Evolutionary conservation across 2,888 invertebrate species (phyloP).

Genomic region (Scaptomyza tumidula): DNA sequence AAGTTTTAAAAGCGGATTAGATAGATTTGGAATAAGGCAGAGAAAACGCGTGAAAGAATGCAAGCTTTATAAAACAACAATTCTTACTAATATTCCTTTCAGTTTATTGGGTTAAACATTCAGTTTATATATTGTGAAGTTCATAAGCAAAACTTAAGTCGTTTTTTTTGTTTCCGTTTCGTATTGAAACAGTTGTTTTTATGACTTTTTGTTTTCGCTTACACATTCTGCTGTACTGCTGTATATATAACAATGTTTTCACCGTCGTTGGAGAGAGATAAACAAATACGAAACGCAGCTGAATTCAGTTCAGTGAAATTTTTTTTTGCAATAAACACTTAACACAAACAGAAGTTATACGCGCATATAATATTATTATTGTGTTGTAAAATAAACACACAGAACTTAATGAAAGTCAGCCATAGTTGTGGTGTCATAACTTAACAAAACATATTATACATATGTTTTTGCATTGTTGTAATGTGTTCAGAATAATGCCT

Average conservation of each 20-base stretch:
- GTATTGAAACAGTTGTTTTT: slow-evolving; percentile 67
- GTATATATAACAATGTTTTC: slow-evolving; percentile 26
- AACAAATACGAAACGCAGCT: slow-evolving; percentile 23
- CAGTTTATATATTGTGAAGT: slow-evolving; percentile 11
- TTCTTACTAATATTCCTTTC: background rate
- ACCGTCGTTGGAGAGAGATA: slow-evolving; percentile 26
- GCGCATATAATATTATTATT: slow-evolving; percentile 16
- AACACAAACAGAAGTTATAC: slow-evolving; percentile 29
- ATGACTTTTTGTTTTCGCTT: slow-evolving; percentile 41
- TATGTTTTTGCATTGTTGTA: slow-evolving; percentile 42
- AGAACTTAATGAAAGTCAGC: slow-evolving; percentile 55
- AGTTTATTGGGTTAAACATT: slow-evolving; percentile 11
- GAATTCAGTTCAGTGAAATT: slow-evolving; percentile 52
- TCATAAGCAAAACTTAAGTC: slow-evolving; percentile 16
- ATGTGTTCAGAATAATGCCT: slow-evolving; percentile 45
- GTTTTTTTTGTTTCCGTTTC: slow-evolving; percentile 43
- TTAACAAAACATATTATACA: slow-evolving; percentile 27
- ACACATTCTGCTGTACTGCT: slow-evolving; percentile 18
- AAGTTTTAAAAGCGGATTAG: background rate
- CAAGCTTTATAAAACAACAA: background rate
- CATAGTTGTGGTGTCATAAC: slow-evolving; percentile 51
- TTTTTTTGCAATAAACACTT: slow-evolving; percentile 6
- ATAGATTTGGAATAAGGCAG: background rate
- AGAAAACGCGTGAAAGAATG: background rate
- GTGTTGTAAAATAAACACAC: slow-evolving; percentile 59